A percentile compares a stretch with the other conserved stretches of the same genome.
Evolutionary conservation across 2,113 vertebrate species (phyloP).

Genomic region (Nesogale talazaci): DNA sequence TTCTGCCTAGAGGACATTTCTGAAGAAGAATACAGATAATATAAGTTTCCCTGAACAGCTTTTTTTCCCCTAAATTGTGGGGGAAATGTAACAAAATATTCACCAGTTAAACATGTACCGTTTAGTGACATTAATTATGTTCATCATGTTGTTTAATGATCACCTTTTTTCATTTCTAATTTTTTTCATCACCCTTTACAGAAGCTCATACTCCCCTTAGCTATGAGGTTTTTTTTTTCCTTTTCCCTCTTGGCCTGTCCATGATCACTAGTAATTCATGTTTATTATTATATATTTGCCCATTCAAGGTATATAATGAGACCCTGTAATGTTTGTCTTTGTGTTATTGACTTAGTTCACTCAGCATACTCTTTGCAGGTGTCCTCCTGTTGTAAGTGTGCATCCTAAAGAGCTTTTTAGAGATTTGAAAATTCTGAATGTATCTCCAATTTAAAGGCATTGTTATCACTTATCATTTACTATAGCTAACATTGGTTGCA

Average conservation of each 20-base stretch:
- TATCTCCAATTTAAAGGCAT: constrained; percentile 31
- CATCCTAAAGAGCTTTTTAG: neutral
- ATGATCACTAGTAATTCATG: neutral
- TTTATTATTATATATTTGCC: neutral
- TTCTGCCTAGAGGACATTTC: neutral
- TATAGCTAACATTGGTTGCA: neutral
- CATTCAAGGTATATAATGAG: neutral
- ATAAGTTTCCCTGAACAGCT: neutral
- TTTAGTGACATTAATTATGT: neutral
- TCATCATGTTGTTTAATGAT: neutral
- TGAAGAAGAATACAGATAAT: neutral
- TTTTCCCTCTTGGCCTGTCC: neutral
- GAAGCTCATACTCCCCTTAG: neutral
- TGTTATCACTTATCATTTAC: neutral
- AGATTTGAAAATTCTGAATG: constrained; percentile 15
- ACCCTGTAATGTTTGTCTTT: neutral
- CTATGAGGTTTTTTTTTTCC: neutral
- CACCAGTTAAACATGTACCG: neutral
- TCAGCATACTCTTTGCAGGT: neutral
- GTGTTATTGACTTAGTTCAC: neutral
- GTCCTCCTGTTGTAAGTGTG: neutral
- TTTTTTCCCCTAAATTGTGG: neutral
- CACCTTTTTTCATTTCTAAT: neutral
- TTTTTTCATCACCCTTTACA: neutral
- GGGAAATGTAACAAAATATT: neutral